Conservation (phyloP, 2,888 invertebrate species). For the Dynastes maya region DNA sequence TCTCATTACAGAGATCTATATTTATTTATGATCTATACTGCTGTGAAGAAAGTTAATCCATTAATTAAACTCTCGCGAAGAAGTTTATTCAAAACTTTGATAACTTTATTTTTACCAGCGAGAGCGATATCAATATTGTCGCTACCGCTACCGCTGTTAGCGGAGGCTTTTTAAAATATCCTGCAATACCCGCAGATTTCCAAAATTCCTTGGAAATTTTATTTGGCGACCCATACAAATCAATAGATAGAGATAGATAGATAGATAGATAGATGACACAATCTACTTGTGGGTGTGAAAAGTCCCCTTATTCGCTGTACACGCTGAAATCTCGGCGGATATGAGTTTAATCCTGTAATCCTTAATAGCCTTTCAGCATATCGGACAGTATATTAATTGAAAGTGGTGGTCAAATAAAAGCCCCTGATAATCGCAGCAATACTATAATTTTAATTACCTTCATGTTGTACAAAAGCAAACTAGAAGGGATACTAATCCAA, state of each 20-base stretch:
- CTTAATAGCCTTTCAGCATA: conserved; percentile 41
- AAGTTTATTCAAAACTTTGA: conserved; percentile 31
- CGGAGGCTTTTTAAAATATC: conserved; percentile 3
- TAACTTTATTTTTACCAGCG: background rate
- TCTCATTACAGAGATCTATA: background rate
- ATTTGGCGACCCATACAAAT: conserved; percentile 5
- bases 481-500: conserved; percentile 16
- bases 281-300: conserved; percentile 23
- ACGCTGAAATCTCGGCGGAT: conserved; percentile 21
- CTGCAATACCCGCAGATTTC: background rate
- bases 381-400: conserved; percentile 39
- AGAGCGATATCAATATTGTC: background rate
- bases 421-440: conserved; percentile 11
- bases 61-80: conserved; percentile 23
- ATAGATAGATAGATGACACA: background rate
- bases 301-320: background rate
- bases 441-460: conserved; percentile 22
- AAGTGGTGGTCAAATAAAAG: conserved; percentile 38
- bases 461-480: background rate
- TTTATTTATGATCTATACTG: background rate
- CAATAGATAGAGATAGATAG: background rate
- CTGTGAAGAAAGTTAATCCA: conserved; percentile 13
- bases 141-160: background rate
- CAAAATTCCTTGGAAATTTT: conserved; percentile 16
- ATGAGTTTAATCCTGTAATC: conserved; percentile 39